phyloP scores from a whole-genome alignment of 2,113 vertebrate genomes.

The Mus spicilegus region DNA sequence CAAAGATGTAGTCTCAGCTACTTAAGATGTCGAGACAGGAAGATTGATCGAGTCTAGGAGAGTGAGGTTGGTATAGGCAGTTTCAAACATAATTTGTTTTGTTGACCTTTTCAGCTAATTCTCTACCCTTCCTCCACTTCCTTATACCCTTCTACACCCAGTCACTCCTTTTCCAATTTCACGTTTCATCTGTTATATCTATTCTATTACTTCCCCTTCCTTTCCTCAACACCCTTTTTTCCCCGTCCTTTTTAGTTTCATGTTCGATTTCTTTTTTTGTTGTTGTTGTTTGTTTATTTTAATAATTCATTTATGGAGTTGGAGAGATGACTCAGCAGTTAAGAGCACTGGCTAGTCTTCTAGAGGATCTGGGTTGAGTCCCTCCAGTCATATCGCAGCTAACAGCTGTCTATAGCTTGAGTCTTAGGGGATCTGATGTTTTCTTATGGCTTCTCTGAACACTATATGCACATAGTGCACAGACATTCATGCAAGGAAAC shows the following conservation, averaged over 20 bases:
- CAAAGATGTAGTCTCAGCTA: neutral
- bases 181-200: neutral
- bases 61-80: neutral
- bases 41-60: neutral
- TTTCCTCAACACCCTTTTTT: neutral
- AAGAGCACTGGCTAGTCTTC: neutral
- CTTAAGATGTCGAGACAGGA: neutral
- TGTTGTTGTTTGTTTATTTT: neutral
- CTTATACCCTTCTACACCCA: neutral
- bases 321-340: neutral
- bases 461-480: neutral
- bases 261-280: neutral
- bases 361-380: neutral
- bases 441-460: neutral
- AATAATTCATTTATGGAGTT: neutral
- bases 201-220: neutral
- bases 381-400: neutral
- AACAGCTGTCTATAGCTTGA: neutral
- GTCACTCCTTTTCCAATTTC: neutral
- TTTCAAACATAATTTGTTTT: neutral
- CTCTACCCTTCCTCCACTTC: neutral
- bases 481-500: neutral
- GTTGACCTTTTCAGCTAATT: neutral
- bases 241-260: neutral
- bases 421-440: neutral